Evolutionary conservation across 2,888 invertebrate genomes (phyloP), one percentile per base, ranked within the genome.

Genomic region (Drosophila pegasa): DNA sequence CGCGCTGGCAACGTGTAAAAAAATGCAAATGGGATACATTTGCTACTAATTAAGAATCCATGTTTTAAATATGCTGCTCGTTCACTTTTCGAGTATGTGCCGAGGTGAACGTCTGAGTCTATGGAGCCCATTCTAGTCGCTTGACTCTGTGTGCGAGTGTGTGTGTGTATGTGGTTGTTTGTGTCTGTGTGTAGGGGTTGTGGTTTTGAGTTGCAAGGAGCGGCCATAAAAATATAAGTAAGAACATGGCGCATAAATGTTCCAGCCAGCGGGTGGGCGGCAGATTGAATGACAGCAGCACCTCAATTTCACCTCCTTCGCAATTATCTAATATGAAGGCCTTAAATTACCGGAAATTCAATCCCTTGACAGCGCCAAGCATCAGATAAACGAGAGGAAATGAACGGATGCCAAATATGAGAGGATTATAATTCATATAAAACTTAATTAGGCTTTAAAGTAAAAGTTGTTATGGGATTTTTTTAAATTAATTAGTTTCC

Each of bases 21-120:
- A 80, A 77, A 74, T 77, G 65, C 75, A 84, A 85, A 85, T 74
- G 78, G 75, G 68, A 80, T 87, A 89, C 89, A 89, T 80, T 88
- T 85, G 78, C 78, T 84, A 85, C 90, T 90, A 90, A 90, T 91
- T 91, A 90, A 89, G 83, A 89, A 90, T 80, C 85, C 89, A 85
- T 90, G 90, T 91, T 89, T 88, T 70, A 89, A 83, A 87, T 87
- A 86, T 90, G 85, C 78, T 83, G 59, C 75, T 55, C 78, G 61
- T 64, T 67, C 67, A 48, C 58, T 52, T 51, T 59, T 55, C 43
- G 43, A 67, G 64, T 55, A 40, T 54, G 45, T 55, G 40, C 16
- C 29, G 55, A 71, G 71, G 54, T 75, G 62, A 67, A 71, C 52
- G 55, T 38, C 59, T 66, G 61, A 56, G 55, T 58, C 62, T 62